Evolutionary conservation across 92 coral and sea anemone genomes (phyloP), one percentile per base, ranked within the genome.

Genomic region (Siderastrea radians): DNA sequence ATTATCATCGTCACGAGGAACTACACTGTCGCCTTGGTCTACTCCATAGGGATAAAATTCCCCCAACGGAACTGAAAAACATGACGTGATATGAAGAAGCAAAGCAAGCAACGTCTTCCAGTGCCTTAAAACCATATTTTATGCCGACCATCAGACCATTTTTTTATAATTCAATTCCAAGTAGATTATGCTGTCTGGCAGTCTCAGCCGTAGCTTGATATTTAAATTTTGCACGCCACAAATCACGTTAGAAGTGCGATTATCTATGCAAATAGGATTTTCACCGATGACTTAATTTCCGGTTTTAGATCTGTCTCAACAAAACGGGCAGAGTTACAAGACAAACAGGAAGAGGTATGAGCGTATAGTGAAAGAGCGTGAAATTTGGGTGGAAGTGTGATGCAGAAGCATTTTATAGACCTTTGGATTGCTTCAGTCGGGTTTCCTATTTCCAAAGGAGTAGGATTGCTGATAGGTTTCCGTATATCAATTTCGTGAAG

Each of bases 1-100:
- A 0, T 88, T 88, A 63, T 95, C 98, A 67, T 95, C 98, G 55
- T 88, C 89, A 3, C 77, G 52, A 2, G 87, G 90, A 69, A 95
- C 83, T 38, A 58, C 60, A 6, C 12, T 50, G 61, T 94, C 98
- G 17, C 86, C 91, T 47, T 79, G 49, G 7, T 13, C 6, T 15
- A 8, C 5, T 47, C 98, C 98, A 77, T 48, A 94, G 1, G 98
- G 96, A 68, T 94, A 94, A 55, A 94, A 94, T 46, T 94, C 92
- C 19, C 79, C 79, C 13, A 93, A 57, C 0, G 94, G 74, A 66
- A 90, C 77, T 51, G 72, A 47, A 3, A 74, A 73, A 62, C 87
- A 74, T 61, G 80, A 48, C 0, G 3, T 62, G 44, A 74, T 62
- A 2, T 15, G 73, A 26, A 73, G 74, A 5, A 51, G 7, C 3